Evolutionary conservation across 2,888 invertebrate species (phyloP).

Genomic region (Choreutis nemorana): DNA sequence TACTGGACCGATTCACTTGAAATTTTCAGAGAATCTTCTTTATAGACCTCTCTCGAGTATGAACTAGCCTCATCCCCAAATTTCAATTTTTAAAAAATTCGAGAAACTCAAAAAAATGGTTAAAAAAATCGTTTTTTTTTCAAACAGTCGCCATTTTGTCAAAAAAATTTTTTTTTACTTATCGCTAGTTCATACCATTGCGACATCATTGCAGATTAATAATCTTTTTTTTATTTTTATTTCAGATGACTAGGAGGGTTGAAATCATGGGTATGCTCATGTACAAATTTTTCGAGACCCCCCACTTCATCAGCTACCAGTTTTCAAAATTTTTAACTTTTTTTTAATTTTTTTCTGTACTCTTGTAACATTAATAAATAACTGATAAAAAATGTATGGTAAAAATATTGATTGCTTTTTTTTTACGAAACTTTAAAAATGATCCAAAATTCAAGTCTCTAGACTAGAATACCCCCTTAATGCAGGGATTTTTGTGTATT

Average conservation of each 20-base stretch:
- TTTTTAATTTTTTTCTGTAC: not conserved
- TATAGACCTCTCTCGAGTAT: not conserved
- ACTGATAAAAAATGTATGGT: conserved; percentile 1
- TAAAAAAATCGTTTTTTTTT: conserved; percentile 1
- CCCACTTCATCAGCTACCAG: too few species aligned
- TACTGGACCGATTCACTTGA: conserved; percentile 1
- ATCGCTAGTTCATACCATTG: conserved; percentile 1
- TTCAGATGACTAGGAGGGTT: conserved; percentile 1
- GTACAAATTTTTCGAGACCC: conserved; percentile 1
- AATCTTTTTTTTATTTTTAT: conserved; percentile 1
- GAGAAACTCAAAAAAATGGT: not conserved
- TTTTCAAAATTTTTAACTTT: too few species aligned
- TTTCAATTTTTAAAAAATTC: not conserved
- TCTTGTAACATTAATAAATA: not conserved
- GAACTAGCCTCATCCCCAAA: conserved; percentile 1
- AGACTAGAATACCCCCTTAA: too few species aligned
- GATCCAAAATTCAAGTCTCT: conserved; percentile 1
- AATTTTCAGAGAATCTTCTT: not conserved
- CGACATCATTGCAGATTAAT: conserved; percentile 1
- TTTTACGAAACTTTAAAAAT: conserved; percentile 1
- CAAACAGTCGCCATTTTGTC: conserved; percentile 1
- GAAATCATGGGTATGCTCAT: not conserved
- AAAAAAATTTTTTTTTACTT: conserved; percentile 1
- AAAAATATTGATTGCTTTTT: conserved; percentile 1
- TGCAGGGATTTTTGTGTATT: not conserved